Evolutionary conservation across 2,113 vertebrate genomes (phyloP), one percentile per base, ranked within the genome.

Genomic region (Solenodon paradoxus): DNA sequence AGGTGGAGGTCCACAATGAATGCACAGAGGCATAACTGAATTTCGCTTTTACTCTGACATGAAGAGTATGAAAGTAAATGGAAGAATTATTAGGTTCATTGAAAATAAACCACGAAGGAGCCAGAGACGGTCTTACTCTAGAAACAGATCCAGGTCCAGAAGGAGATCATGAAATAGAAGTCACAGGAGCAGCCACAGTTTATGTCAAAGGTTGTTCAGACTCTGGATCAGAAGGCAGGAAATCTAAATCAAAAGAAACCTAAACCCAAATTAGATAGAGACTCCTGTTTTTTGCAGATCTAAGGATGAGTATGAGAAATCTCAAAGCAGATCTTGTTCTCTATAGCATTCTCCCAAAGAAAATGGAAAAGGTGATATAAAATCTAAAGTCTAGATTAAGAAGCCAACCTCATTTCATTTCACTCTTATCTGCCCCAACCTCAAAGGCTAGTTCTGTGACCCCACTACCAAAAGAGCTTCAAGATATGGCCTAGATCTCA

Each of bases 1-100:
- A 99, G 74, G 99, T 99, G 53, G 99, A 99, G 92, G 99, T 99
- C 92, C 99, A 99, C 97, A 99, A 99, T 98, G 99, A 99, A 92
- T 98, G 99, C 42, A 99, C 99, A 71, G 99, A 99, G 99, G 99
- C 0, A 99, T 99, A 49, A 99, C 99, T 3, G 99, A 99, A 97
- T 99, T 99, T 96, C 98, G 99, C 2, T 98, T 98, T 0, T 98
- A 99, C 72, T 99, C 99, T 0, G 99, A 99, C 97, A 99, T 99
- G 99, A 99, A 99, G 96, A 99, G 99, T 84, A 99, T 99, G 0
- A 99, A 99, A 97, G 99, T 99, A 93, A 99, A 99, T 0, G 99
- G 99, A 10, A 99, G 99, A 75, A 99, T 99, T 97, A 99, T 99
- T 90, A 99, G 99, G 22, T 99, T 99, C 68, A 99, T 99, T 94